Evolutionary conservation across 2,888 invertebrate species (phyloP), one percentile per base, ranked within the genome.

Genomic region (Abscondita cerata): DNA sequence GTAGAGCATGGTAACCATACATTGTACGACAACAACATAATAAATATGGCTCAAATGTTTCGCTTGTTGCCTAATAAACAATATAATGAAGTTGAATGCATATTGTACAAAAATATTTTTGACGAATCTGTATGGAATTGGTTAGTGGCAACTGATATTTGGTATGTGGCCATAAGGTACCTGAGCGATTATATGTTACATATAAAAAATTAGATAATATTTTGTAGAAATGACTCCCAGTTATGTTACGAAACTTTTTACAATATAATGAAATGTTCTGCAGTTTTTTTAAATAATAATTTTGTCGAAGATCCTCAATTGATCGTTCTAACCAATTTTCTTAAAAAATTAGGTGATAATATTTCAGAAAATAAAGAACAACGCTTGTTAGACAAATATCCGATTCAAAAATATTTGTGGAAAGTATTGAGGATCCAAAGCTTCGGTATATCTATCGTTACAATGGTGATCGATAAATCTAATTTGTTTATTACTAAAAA

Each of bases 131-230:
- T 73, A 46, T 75, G 75, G 73, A 52, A 54, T 59, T 69, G 73
- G 12, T 50, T 78, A 38, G 62, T 77, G 19, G 73, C 75, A 2
- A 56, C 68, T 13, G 78, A 78, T 50, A 57, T 75, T 50, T 78
- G 74, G 74, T 66, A 66, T 54, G 68, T 74, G 40, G 63, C 75
- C 59, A 62, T 72, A 25, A 70, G 71, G 78, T 78, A 71, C 66
- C n/a, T 38, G 12, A 8, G 6, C 9, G 13, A n/a, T 38, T 38
- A 20, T n/a, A n/a, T 16, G 8, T n/a, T 20, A n/a, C n/a, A 4
- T 3, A 9, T 20, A 18, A 6, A 47, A 47, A 12, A 11, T n/a
- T n/a, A 19, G 1, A 4, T 11, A 48, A 18, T 25, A 34, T 38
- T 52, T 52, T 33, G 52, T 8, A 34, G 34, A 52, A 2, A 13